Base-by-base conservation (phyloP, 2,888 invertebrate species). In the Celastrina argiolus region DNA sequence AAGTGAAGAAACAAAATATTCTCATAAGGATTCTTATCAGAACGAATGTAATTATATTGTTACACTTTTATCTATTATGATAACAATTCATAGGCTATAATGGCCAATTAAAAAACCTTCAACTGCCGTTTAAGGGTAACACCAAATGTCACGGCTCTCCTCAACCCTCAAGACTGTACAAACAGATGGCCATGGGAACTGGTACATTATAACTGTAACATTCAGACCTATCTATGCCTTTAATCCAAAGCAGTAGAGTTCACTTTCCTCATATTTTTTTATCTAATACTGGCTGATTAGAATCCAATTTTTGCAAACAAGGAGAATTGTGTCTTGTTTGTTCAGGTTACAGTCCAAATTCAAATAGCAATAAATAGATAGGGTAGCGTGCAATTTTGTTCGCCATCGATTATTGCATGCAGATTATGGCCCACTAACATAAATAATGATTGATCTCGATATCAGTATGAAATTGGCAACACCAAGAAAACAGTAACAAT, bases 61-160 rank as follows among this genome's bases (percentile, higher is more conserved):
- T n/a, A 65, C 14, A 14, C 14, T 42, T 36, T 45, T 41, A 36
- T 66, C 51, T 63, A 56, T 28, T 12, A 39, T 16, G 36, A 56
- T 42, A 41, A 58, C 16, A 61, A 66, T 56, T 66, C 67, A 61
- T 68, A 66, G 73, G 72, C 70, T 70, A 74, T 76, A 79, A 76
- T 73, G 69, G 70, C 72, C 72, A 78, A 83, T 85, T 80, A 80
- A 81, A 83, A 79, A 79, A 74, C 79, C 74, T 80, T 84, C 77
- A 83, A 81, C 74, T 73, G 77, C 70, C 78, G 76, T 80, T 86
- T 83, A 82, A 81, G 80, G 78, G 79, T 76, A 76, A 75, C 73
- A 75, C 82, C 84, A 86, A 87, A 88, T 87, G 87, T 86, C 82
- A 82, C 77, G 80, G 72, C 72, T 73, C 80, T 77, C 75, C 65